A percentile compares a stretch with the other conserved stretches of the same genome.
Conservation (phyloP, 2,113 vertebrate genomes). For the Chloroceryle aenea region DNA sequence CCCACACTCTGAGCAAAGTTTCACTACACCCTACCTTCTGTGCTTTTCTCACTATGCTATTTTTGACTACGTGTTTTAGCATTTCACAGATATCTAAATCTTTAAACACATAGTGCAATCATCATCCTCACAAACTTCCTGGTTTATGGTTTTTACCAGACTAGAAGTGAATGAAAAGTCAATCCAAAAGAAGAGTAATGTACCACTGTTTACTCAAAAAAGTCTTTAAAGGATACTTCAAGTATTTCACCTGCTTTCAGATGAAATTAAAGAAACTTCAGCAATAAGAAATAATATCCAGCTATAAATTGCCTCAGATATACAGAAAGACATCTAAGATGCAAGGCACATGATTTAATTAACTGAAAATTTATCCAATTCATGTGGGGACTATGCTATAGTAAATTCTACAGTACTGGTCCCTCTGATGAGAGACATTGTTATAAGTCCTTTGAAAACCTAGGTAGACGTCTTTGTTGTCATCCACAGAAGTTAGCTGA, state of each 20-base stretch:
- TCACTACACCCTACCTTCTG: conserved; percentile 18
- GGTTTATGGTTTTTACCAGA: background rate
- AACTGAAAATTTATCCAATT: background rate
- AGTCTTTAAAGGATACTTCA: background rate
- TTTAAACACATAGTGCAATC: background rate
- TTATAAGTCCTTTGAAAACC: conserved; percentile 8
- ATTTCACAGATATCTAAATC: background rate
- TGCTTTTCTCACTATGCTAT: background rate
- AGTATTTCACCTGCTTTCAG: background rate
- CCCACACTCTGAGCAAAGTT: conserved; percentile 12
- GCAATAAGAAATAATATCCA: background rate
- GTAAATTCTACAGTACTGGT: background rate
- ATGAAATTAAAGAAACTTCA: background rate
- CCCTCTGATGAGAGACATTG: background rate
- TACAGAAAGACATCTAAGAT: background rate
- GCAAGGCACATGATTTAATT: background rate
- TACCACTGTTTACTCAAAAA: background rate
- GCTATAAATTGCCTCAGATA: background rate
- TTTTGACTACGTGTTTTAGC: conserved; percentile 16
- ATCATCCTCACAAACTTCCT: background rate
- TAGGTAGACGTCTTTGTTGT: background rate
- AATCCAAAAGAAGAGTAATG: background rate
- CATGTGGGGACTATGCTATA: background rate
- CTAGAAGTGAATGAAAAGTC: background rate
- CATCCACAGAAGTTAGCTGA: background rate